Evolutionary conservation across 2,113 vertebrate genomes (phyloP).

Genomic region (Xiphophorus hellerii): DNA sequence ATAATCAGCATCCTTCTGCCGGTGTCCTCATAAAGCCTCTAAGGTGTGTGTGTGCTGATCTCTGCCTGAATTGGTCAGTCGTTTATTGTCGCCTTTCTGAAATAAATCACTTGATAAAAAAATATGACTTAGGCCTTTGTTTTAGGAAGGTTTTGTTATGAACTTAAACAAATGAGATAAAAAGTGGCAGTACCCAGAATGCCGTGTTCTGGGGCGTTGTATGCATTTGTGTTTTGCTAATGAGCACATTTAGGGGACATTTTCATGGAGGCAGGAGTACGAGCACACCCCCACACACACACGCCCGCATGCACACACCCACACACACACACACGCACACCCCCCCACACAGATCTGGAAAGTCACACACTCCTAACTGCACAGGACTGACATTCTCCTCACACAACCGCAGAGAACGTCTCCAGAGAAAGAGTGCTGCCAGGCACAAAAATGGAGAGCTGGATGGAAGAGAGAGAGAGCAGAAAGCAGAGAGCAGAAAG

Average conservation of each 20-base stretch:
- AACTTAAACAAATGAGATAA: constrained; percentile 46
- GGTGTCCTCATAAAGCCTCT: not conserved
- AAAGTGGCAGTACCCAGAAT: constrained; percentile 66
- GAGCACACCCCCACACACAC: not conserved
- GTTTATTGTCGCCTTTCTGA: not conserved
- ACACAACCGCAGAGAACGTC: constrained; percentile 67
- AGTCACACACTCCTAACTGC: constrained; percentile 31
- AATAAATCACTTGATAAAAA: too few relatives aligned
- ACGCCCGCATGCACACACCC: too few relatives aligned
- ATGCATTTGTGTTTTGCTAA: constrained; percentile 69
- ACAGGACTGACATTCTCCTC: constrained; percentile 69
- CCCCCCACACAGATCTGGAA: constrained; percentile 2
- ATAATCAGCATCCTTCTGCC: not conserved
- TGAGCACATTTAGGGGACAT: constrained; percentile 70
- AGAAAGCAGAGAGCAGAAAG: constrained; percentile 58
- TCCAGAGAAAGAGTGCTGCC: constrained; percentile 72
- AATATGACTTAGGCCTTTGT: too few relatives aligned
- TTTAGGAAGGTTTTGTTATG: not conserved
- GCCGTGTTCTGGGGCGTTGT: constrained; percentile 61
- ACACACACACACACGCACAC: constrained; percentile 7
- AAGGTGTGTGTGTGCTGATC: constrained; percentile 1
- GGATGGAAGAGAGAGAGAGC: constrained; percentile 23
- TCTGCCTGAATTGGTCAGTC: constrained; percentile 54
- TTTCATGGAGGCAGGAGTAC: constrained; percentile 11
- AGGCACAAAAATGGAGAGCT: constrained; percentile 58